These are phyloP conservation scores for Psittacula derbiana DNA, from an alignment of 2,797 vertebrate species.

Conservation along the genomic window DNA sequence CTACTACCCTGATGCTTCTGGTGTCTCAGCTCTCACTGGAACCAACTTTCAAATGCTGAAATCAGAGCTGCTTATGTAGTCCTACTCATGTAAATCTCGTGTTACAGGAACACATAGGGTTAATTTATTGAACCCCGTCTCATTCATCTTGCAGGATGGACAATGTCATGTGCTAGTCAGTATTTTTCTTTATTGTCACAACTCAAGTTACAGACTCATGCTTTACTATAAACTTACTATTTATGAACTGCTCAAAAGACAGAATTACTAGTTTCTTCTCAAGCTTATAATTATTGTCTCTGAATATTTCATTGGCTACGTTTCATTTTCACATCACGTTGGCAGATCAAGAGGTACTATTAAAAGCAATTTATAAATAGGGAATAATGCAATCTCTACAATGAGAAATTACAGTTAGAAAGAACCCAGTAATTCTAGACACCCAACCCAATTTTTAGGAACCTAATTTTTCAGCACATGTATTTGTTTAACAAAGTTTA, in stretches of 20 bases:
- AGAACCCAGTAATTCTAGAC: slow-evolving; percentile 2
- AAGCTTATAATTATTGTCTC: slow-evolving; percentile 39
- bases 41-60: neutral
- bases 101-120: neutral
- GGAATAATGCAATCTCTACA: neutral
- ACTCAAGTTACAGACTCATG: neutral
- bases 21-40: neutral
- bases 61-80: neutral
- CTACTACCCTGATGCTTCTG: neutral
- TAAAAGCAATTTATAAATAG: slow-evolving; percentile 16
- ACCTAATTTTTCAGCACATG: neutral
- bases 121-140: neutral
- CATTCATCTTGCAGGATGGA: neutral
- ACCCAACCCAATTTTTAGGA: neutral
- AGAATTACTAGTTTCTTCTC: slow-evolving; percentile 37
- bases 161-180: neutral
- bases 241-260: neutral
- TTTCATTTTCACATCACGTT: slow-evolving; percentile 45
- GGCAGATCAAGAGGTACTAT: slow-evolving; percentile 18
- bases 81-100: neutral
- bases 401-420: neutral
- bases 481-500: neutral
- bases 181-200: neutral
- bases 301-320: slow-evolving; percentile 37
- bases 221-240: neutral